Base-by-base conservation (phyloP, 2,888 invertebrate species). In the Caenorhabditis wallacei region DNA sequence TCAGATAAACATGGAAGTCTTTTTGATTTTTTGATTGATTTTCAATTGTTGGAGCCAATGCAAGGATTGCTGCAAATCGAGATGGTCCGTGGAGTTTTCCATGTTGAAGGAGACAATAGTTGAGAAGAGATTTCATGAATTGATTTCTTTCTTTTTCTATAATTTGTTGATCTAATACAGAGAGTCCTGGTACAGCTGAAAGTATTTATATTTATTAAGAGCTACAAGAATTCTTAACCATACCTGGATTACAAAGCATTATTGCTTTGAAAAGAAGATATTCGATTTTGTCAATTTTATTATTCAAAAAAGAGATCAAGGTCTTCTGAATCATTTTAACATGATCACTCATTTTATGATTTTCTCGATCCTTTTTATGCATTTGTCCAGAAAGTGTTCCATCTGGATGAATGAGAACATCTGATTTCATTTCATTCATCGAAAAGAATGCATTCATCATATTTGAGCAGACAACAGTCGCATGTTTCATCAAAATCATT, bases 361-460 rank as follows among this genome's bases (percentile, higher is more conserved):
- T 53, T 35, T 78, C 54, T 22, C 78, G n/a, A 26, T 78, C 78
- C n/a, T 22, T 53, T 43, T 78, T 78, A n/a, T 61, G 59, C 78
- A 78, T 78, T 11, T 30, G 69, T 26, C 78, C 78, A n/a, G 69
- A 46, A 1, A 78, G 5, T 20, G 48, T 35, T 5, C 78, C 78
- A 46, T 78, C 78, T 11, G 78, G 78, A 56, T 78, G 78, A 0
- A 69, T 26, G 8, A 78, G 63, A 8, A 78, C 69, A 48, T 78
- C 78, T 16, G 78, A 78, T 22, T 78, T 78, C 78, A 78, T 78
- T 35, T 78, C 54, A 35, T 78, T 40, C 26, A 78, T 78, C 20
- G 78, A 78, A 22, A 78, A 78, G 69, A 78, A 78, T 10, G 78
- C 78, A 48, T 69, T 78, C 78, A 78, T 78, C 78, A 78, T 78